Evolutionary conservation across 2,888 invertebrate genomes (phyloP).

Genomic region (Acronicta psi): DNA sequence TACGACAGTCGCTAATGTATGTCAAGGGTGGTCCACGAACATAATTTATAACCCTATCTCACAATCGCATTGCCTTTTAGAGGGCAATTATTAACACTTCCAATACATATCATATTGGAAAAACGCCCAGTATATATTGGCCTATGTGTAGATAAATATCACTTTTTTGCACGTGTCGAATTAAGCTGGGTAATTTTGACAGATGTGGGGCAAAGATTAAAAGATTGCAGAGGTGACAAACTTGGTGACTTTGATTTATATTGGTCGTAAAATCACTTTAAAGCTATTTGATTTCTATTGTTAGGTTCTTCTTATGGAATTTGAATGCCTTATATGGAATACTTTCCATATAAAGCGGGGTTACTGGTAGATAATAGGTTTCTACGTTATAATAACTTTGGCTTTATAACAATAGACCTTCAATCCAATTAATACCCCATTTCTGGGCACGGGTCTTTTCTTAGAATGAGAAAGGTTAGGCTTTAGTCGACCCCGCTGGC

Average conservation of each 20-base stretch:
- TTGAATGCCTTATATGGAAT: slow-evolving; percentile 18
- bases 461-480: too few relatives aligned
- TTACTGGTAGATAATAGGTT: too few relatives aligned
- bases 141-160: slow-evolving; percentile 18
- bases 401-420: too few relatives aligned
- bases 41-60: slow-evolving; percentile 40
- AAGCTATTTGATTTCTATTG: slow-evolving; percentile 26
- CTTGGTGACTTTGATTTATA: slow-evolving; percentile 37
- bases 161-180: slow-evolving; percentile 13
- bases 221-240: slow-evolving; percentile 45
- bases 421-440: too few relatives aligned
- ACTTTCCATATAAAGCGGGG: too few relatives aligned
- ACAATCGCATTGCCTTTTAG: slow-evolving; percentile 39
- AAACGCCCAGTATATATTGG: slow-evolving; percentile 52
- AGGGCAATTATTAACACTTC: slow-evolving; percentile 55
- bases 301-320: slow-evolving; percentile 8
- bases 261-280: slow-evolving; percentile 26
- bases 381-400: too few relatives aligned
- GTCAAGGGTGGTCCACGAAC: slow-evolving; percentile 46
- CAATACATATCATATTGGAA: slow-evolving; percentile 54
- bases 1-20: slow-evolving; percentile 48
- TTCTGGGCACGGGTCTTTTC: too few relatives aligned
- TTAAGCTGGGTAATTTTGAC: slow-evolving; percentile 25
- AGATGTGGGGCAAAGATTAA: slow-evolving; percentile 40
- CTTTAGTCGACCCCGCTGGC: too few relatives aligned